Base-by-base conservation (phyloP, 2,888 invertebrate species). In the Sinohyriopsis cumingii region DNA sequence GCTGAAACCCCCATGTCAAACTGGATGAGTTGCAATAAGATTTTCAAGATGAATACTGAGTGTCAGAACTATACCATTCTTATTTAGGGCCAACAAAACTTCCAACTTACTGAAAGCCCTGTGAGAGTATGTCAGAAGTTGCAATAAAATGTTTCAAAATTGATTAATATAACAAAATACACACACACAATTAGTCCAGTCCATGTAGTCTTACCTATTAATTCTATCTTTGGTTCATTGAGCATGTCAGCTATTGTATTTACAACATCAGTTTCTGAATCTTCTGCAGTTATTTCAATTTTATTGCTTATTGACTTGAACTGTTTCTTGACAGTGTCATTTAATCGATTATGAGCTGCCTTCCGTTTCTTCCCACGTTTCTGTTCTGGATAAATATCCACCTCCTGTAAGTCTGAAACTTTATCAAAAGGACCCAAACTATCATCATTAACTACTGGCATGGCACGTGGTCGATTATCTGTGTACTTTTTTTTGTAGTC, bases 141-240 rank as follows among this genome's bases (percentile, higher is more conserved):
- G 45, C 45, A 45, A 33, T 45, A 45, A 45, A 12, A 15, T 12
- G 45, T 15, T 45, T 45, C 45, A 45, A 45, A 19, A 25, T 5
- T 45, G 45, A 15, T 45, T 15, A 45, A 45, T 45, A 45, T 15
- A 15, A 45, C 12, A 45, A 45, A 45, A 45, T 15, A 45, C 45
- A 2, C 45, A 12, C 0, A 33, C 45, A 45, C 12, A 45, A 45
- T 45, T 45, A 45, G 15, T 15, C 3, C 45, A 45, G 45, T 45
- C 15, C 45, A 45, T 45, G n/a, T 25, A 57, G 18, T 75, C 79
- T 74, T 81, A 85, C 85, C 80, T 56, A 85, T 80, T 20, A 85
- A 63, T 25, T 82, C 79, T 1, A 78, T 69, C 69, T 84, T 85
- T 9, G 78, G 76, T 63, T 85, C 85, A 71, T 78, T 69, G 33